phyloP scores from a whole-genome alignment of 2,888 invertebrate species.

The Laothoe populi region DNA sequence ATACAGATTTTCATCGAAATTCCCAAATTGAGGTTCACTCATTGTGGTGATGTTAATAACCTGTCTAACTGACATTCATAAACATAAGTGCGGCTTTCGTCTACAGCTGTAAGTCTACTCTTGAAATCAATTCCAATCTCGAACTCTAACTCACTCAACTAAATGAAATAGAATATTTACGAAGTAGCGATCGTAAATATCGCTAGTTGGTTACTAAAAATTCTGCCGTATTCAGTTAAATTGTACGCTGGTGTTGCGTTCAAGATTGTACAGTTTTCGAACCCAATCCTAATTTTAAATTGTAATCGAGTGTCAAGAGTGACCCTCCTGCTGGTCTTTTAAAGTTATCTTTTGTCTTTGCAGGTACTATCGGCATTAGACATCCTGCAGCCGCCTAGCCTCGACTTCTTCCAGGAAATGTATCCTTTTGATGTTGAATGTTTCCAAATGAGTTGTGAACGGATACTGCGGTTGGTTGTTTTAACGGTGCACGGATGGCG shows the following conservation, averaged over 20 bases:
- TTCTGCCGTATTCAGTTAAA: no score
- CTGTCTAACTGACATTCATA: slow-evolving; percentile 37
- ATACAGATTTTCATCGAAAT: slow-evolving; percentile 59
- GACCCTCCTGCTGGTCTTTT: background rate
- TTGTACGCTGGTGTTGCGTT: no score
- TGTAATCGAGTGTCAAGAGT: slow-evolving; percentile 23
- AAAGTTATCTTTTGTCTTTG: slow-evolving; percentile 43
- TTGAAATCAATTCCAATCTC: no score
- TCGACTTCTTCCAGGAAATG: slow-evolving; percentile 99
- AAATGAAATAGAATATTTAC: no score
- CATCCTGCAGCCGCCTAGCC: slow-evolving; percentile 98
- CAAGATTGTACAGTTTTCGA: no score
- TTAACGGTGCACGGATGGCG: slow-evolving; percentile 52
- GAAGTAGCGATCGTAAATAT: no score
- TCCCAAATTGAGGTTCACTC: slow-evolving; percentile 45
- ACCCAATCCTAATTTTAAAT: no score
- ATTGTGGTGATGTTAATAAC: slow-evolving; percentile 49
- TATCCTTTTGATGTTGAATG: slow-evolving; percentile 89
- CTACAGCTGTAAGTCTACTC: no score
- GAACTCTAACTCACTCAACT: no score
- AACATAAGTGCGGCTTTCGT: no score
- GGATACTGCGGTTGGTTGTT: slow-evolving; percentile 46
- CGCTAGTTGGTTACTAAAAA: no score
- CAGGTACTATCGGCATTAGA: slow-evolving; percentile 99
- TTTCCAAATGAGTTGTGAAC: slow-evolving; percentile 44